Evolutionary conservation across 1,140 invertebrate genomes (phyloP).

Genomic region (Drosophila takahashii): DNA sequence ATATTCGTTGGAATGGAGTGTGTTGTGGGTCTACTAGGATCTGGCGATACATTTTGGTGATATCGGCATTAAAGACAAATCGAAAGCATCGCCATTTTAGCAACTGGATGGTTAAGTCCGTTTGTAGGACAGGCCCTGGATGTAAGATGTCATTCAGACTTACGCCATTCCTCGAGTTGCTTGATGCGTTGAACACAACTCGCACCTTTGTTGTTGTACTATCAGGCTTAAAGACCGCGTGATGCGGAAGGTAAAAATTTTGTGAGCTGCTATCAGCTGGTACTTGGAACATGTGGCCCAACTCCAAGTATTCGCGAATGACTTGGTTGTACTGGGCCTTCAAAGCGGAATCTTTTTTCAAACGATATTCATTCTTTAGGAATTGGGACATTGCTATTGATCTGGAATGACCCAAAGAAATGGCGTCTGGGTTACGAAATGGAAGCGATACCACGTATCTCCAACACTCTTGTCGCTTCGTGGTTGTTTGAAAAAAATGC

Average conservation of each 20-base stretch:
- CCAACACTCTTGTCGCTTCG: not conserved
- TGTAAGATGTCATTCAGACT: no score
- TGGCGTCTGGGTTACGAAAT: not conserved
- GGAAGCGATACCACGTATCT: constrained; percentile 1
- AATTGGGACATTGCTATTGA: not conserved
- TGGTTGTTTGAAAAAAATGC: not conserved
- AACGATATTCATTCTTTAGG: not conserved
- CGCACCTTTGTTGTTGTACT: no score
- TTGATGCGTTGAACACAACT: no score
- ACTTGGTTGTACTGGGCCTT: not conserved
- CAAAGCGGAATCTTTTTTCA: not conserved
- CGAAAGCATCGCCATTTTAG: not conserved
- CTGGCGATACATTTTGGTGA: no score
- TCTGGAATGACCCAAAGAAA: not conserved
- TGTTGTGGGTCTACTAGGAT: no score
- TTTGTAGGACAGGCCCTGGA: no score
- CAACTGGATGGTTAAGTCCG: not conserved
- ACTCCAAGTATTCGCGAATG: no score
- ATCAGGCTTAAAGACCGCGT: no score
- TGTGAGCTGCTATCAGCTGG: no score
- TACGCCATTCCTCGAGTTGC: no score
- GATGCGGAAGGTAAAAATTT: no score
- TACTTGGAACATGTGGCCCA: not conserved
- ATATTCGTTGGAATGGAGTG: no score
- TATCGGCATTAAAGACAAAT: constrained; percentile 1